Conservation (phyloP, 2,113 vertebrate species). For the Hypanus sabinus region DNA sequence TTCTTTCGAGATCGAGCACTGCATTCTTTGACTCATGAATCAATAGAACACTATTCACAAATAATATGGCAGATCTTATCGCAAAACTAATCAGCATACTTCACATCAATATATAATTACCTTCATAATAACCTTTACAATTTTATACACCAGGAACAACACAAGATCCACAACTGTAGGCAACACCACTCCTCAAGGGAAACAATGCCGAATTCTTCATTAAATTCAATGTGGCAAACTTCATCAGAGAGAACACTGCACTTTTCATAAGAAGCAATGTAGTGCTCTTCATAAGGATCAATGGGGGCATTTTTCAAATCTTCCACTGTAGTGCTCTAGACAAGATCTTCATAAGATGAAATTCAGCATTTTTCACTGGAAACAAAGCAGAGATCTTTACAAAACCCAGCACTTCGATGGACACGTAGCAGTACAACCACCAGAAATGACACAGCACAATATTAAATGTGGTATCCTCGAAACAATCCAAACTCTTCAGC, state of each 20-base stretch:
- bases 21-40: neutral
- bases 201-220: no score
- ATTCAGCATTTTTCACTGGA: neutral
- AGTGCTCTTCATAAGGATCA: neutral
- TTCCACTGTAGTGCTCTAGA: no score
- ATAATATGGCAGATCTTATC: no score
- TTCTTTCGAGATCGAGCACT: neutral
- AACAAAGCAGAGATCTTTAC: neutral
- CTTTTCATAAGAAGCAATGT: neutral
- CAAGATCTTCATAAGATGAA: neutral
- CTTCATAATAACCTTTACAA: neutral
- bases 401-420: no score
- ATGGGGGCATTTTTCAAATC: neutral
- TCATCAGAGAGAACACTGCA: neutral
- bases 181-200: no score
- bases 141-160: neutral
- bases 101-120: no score
- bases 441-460: neutral
- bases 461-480: neutral
- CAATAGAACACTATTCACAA: no score
- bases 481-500: no score
- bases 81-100: no score
- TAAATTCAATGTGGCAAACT: neutral
- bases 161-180: no score
- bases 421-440: no score